A percentile compares a stretch with the other conserved stretches of the same genome.
phyloP scores from a whole-genome alignment of 2,113 vertebrate genomes.

The Macaca mulatta region DNA sequence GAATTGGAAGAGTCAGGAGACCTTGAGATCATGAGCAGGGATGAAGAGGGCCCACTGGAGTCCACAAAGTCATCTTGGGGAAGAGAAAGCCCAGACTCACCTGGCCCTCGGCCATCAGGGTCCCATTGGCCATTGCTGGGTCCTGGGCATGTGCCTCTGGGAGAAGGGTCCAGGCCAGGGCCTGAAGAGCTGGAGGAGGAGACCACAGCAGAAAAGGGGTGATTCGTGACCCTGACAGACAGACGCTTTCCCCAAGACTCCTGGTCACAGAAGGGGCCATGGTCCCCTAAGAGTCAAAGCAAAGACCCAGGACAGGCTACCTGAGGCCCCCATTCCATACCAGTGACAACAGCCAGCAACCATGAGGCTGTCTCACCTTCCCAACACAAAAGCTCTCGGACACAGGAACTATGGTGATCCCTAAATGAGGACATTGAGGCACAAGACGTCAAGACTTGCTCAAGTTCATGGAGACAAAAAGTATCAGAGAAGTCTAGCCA shows the following conservation, averaged over 20 bases:
- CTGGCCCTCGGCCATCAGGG: background rate
- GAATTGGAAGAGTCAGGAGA: background rate
- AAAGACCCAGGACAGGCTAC: background rate
- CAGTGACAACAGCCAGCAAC: too few species aligned
- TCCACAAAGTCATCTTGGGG: background rate
- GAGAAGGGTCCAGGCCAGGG: background rate
- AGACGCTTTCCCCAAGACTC: background rate
- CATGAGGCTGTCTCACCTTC: background rate
- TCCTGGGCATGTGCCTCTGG: background rate
- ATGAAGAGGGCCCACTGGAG: background rate
- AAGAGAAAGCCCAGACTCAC: background rate
- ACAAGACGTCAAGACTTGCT: background rate
- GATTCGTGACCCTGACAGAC: background rate
- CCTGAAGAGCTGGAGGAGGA: background rate
- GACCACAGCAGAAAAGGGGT: background rate
- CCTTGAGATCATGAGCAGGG: background rate
- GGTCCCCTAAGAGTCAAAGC: background rate
- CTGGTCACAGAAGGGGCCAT: background rate
- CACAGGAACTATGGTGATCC: background rate
- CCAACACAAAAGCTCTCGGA: background rate
- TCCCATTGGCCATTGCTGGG: background rate
- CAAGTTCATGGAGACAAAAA: background rate
- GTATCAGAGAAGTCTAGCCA: background rate
- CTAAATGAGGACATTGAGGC: background rate
- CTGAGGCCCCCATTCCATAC: background rate